Evolutionary conservation across 2,888 invertebrate genomes (phyloP).

Genomic region (Cheilosia impressa): DNA sequence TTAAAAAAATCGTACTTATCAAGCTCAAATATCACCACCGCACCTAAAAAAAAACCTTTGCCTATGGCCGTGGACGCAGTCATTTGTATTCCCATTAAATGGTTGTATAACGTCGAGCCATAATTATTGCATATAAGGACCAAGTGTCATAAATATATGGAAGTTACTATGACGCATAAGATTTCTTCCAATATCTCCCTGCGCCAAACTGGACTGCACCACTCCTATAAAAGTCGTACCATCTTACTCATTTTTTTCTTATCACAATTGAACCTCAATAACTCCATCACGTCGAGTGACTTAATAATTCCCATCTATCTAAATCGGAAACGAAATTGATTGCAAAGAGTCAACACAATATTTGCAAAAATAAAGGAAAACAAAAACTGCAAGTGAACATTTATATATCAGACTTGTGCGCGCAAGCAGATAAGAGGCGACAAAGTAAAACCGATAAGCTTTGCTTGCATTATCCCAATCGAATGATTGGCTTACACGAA

Average conservation of each 20-base stretch:
- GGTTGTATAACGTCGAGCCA: no score
- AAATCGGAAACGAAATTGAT: slow-evolving; percentile 16
- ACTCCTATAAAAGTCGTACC: background rate
- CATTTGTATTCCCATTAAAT: no score
- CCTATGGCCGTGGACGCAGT: no score
- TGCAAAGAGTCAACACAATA: slow-evolving; percentile 8
- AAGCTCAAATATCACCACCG: no score
- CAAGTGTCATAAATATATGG: no score
- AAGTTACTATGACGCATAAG: no score
- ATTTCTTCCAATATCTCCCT: no score
- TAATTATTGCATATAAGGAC: no score
- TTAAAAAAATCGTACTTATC: no score
- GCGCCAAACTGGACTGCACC: background rate
- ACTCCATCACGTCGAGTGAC: slow-evolving; percentile 8
- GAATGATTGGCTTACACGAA: slow-evolving; percentile 1
- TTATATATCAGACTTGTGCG: slow-evolving; percentile 8
- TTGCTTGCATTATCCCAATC: slow-evolving; percentile 26
- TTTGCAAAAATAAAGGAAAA: background rate
- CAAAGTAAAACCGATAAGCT: slow-evolving; percentile 57
- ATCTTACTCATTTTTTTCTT: background rate
- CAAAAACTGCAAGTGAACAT: background rate
- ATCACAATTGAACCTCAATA: background rate
- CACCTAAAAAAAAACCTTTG: no score
- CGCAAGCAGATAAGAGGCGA: slow-evolving; percentile 45
- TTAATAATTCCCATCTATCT: background rate